Evolutionary conservation across 2,797 vertebrate species (phyloP).

Genomic region (Tapera naevia): DNA sequence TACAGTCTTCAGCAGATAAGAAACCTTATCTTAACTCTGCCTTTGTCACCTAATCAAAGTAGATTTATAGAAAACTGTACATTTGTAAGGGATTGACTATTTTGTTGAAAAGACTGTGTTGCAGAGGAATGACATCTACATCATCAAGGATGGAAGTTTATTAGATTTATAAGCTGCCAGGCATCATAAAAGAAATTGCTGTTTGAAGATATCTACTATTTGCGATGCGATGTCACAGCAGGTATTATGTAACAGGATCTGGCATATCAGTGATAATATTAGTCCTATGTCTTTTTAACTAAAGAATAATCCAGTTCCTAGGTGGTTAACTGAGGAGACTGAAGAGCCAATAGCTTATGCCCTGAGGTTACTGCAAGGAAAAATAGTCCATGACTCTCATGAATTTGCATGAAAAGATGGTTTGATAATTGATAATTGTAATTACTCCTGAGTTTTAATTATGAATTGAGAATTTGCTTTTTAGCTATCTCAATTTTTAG

Average conservation of each 20-base stretch:
- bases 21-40: not conserved
- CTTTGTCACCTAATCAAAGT: slow-evolving; percentile 4
- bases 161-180: slow-evolving; percentile 4
- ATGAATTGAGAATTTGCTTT: not conserved
- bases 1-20: not conserved
- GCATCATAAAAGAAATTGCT: not conserved
- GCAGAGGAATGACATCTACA: not conserved
- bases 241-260: not conserved
- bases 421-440: not conserved
- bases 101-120: not conserved
- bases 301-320: not conserved
- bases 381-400: not conserved
- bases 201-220: not conserved
- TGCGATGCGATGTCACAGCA: not conserved
- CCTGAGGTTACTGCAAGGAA: not conserved
- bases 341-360: not conserved
- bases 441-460: not conserved
- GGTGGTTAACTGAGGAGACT: not conserved
- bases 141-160: not conserved
- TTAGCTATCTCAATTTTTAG: too few relatives aligned
- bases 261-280: not conserved
- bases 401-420: not conserved
- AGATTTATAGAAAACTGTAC: not conserved
- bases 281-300: not conserved
- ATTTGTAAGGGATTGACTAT: not conserved